phyloP scores from a whole-genome alignment of 2,888 invertebrate species.

The Volucella zonaria region DNA sequence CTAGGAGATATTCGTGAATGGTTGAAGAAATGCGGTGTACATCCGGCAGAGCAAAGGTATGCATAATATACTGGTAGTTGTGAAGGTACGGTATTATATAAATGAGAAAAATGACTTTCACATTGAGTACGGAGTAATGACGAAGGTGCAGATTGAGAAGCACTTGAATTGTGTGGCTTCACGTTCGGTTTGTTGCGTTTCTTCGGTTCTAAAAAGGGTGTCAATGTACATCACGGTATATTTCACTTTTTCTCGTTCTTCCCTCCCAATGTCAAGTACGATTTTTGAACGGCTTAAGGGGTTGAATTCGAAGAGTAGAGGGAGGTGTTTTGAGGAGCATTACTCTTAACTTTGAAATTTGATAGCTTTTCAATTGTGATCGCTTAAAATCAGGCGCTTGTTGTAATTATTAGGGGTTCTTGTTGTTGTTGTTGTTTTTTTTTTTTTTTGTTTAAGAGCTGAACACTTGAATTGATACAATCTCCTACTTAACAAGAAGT shows the following conservation, averaged over 20 bases:
- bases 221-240: slow-evolving; percentile 23
- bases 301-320: neutral
- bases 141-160: slow-evolving; percentile 60
- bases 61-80: slow-evolving; percentile 33
- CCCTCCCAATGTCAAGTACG: slow-evolving; percentile 56
- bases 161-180: slow-evolving; percentile 72
- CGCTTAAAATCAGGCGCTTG: too few relatives aligned
- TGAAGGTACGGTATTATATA: slow-evolving; percentile 18
- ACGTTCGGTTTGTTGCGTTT: slow-evolving; percentile 59
- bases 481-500: too few relatives aligned
- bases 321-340: slow-evolving; percentile 2
- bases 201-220: slow-evolving; percentile 43
- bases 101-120: slow-evolving; percentile 64
- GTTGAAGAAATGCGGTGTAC: slow-evolving; percentile 34
- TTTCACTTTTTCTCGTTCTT: neutral
- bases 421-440: too few relatives aligned
- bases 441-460: too few relatives aligned
- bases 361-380: neutral
- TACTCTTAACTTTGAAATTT: slow-evolving; percentile 2
- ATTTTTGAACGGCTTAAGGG: slow-evolving; percentile 20
- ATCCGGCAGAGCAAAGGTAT: slow-evolving; percentile 42
- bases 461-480: too few relatives aligned
- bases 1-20: neutral
- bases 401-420: too few relatives aligned
- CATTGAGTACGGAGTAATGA: slow-evolving; percentile 56